Conservation (phyloP, 2,113 vertebrate species). For the Mastomys natalensis region DNA sequence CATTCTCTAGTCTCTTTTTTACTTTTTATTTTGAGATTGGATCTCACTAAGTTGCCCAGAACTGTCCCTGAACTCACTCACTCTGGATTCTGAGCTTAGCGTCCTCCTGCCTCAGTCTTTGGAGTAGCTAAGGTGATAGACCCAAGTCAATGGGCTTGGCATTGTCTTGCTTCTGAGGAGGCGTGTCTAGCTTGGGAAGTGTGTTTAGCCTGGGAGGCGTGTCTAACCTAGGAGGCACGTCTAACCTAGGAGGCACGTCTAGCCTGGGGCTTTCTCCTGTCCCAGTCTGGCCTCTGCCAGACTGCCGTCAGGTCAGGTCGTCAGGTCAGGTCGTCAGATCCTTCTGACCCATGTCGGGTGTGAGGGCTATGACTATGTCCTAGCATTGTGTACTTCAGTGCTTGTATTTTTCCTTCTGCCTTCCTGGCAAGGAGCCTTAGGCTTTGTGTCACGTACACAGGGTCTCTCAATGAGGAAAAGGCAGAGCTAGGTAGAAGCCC, state of each 20-base stretch:
- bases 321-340: no score
- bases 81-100: background rate
- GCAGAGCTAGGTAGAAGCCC: background rate
- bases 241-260: no score
- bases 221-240: background rate
- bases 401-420: background rate
- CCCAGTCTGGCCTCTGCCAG: background rate
- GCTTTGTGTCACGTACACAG: background rate
- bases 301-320: background rate
- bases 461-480: background rate
- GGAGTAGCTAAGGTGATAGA: background rate
- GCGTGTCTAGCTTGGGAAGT: background rate
- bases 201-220: background rate
- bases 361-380: background rate
- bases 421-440: background rate
- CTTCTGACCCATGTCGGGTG: rapidly evolving
- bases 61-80: background rate
- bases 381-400: background rate
- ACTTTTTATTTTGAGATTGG: background rate
- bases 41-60: background rate
- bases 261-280: background rate
- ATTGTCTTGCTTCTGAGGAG: background rate
- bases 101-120: background rate
- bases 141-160: background rate
- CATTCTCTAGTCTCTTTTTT: no score